A percentile compares a stretch with the other conserved stretches of the same genome.
phyloP scores from a whole-genome alignment of 2,113 vertebrate genomes.

The Campylomormyrus tamandua region DNA sequence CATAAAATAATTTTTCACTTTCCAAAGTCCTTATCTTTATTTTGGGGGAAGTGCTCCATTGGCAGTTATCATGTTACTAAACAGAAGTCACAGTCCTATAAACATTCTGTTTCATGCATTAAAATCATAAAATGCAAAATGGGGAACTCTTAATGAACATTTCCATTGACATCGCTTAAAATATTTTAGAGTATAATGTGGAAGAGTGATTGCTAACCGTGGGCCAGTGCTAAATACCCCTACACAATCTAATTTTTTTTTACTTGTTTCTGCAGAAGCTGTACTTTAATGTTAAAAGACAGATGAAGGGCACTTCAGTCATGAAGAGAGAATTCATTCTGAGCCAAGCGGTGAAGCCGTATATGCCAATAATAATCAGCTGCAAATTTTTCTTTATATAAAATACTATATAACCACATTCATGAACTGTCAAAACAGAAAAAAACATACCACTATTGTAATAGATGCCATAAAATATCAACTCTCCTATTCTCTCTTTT shows the following conservation, averaged over 20 bases:
- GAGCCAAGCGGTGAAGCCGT: neutral
- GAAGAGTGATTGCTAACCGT: neutral
- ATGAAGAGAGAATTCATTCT: neutral
- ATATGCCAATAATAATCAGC: neutral
- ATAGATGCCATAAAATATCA: neutral
- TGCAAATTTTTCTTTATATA: neutral
- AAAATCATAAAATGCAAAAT: neutral
- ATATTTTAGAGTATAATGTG: slow-evolving; percentile 1
- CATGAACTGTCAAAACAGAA: neutral
- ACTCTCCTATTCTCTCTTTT: neutral
- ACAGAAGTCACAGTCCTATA: neutral
- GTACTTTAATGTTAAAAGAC: neutral
- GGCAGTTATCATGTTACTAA: neutral
- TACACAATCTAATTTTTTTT: neutral
- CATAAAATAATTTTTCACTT: neutral
- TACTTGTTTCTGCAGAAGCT: neutral
- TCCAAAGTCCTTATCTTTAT: neutral
- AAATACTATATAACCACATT: neutral
- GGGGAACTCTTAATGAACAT: slow-evolving; percentile 9
- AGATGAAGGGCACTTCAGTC: neutral
- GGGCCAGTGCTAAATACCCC: neutral
- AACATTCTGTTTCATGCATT: neutral
- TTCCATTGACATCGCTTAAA: slow-evolving; percentile 7
- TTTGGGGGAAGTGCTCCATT: neutral
- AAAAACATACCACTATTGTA: neutral